A percentile compares a stretch with the other conserved stretches of the same genome.
phyloP scores from a whole-genome alignment of 92 coral and sea anemone species.

The Pocillopora grandis region DNA sequence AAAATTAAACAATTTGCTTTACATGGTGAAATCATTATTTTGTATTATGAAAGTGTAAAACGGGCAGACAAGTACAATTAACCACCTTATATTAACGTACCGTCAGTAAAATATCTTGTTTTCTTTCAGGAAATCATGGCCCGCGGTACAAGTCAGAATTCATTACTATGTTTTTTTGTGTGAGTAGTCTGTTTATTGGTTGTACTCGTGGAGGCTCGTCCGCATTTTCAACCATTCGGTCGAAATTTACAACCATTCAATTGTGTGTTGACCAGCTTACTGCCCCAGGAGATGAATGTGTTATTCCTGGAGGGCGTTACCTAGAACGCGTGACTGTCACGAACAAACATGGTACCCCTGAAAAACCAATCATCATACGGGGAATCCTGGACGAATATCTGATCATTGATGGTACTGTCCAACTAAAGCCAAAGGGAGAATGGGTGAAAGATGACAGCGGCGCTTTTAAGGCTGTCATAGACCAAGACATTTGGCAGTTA shows the following conservation, averaged over 20 bases:
- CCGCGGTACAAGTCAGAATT: not conserved
- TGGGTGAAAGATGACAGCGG: constrained; percentile 26
- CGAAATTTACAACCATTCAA: constrained; percentile 55
- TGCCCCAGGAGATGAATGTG: constrained; percentile 70
- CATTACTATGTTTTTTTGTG: not conserved
- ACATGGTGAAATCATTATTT: too few relatives aligned
- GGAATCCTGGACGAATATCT: constrained; percentile 59
- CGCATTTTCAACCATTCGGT: not conserved
- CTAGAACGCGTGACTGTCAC: constrained; percentile 65
- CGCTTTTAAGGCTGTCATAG: constrained; percentile 52
- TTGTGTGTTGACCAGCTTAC: constrained; percentile 52
- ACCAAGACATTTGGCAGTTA: constrained; percentile 65
- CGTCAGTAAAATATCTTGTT: not conserved
- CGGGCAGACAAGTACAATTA: not conserved
- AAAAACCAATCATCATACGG: constrained; percentile 60
- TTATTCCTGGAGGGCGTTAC: constrained; percentile 62
- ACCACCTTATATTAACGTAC: not conserved
- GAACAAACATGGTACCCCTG: constrained; percentile 67
- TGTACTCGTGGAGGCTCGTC: too few relatives aligned
- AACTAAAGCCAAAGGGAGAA: constrained; percentile 25
- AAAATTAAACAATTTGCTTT: too few relatives aligned
- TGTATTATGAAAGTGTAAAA: not conserved
- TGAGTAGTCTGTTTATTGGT: too few relatives aligned
- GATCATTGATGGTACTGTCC: constrained; percentile 75
- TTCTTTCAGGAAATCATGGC: constrained; percentile 1